phyloP scores from a whole-genome alignment of 2,797 vertebrate species.

The Coluber constrictor region DNA sequence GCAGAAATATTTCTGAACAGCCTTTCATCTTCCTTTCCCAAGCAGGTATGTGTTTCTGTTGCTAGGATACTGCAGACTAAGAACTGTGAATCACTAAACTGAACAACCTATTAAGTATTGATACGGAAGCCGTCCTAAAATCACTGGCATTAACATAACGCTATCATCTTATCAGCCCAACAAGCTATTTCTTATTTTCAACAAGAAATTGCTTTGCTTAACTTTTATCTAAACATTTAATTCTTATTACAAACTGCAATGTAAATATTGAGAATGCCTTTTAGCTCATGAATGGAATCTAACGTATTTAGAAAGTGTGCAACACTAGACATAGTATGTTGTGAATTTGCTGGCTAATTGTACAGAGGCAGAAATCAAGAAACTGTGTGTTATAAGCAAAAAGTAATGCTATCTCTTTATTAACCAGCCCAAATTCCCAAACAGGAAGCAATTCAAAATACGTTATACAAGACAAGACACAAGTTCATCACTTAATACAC shows the following conservation, averaged over 20 bases:
- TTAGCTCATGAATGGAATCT: neutral
- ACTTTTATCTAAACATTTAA: slow-evolving; percentile 54
- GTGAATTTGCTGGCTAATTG: neutral
- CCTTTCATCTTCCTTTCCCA: slow-evolving; percentile 47
- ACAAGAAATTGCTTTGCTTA: neutral
- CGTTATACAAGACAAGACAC: too few relatives aligned
- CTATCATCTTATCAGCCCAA: slow-evolving; percentile 6
- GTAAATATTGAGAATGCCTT: neutral
- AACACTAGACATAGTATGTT: neutral
- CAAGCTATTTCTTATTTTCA: slow-evolving; percentile 14
- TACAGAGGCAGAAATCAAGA: neutral
- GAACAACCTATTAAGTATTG: neutral
- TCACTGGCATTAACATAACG: slow-evolving; percentile 9
- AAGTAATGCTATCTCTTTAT: neutral
- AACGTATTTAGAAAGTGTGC: neutral
- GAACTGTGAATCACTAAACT: slow-evolving; percentile 8
- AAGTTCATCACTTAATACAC: neutral
- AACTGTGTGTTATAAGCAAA: neutral
- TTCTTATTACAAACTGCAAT: slow-evolving; percentile 44
- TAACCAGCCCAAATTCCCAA: neutral
- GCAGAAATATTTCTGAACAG: slow-evolving; percentile 58
- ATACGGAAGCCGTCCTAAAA: neutral
- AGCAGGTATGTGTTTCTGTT: slow-evolving; percentile 55
- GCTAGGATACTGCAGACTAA: slow-evolving; percentile 38
- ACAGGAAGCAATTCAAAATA: neutral